phyloP scores from a whole-genome alignment of 2,888 invertebrate genomes.

The Lymantria dispar region DNA sequence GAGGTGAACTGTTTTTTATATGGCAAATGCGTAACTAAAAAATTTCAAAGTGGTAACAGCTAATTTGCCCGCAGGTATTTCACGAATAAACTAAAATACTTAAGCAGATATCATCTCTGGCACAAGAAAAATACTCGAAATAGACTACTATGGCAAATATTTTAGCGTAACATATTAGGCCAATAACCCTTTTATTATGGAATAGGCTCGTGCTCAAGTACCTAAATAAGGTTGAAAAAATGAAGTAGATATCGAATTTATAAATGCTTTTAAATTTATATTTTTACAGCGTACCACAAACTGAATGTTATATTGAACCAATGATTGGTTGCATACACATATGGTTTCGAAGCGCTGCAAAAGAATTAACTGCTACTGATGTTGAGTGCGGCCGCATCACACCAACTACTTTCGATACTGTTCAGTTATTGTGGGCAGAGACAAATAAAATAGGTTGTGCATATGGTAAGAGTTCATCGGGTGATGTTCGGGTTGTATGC shows the following conservation, averaged over 20 bases:
- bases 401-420: slow-evolving; percentile 52
- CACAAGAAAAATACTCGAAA: no score
- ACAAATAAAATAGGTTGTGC: slow-evolving; percentile 72
- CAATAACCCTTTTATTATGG: no score
- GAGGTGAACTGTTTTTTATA: no score
- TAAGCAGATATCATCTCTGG: no score
- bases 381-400: slow-evolving; percentile 60
- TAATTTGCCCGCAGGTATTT: no score
- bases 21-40: no score
- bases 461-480: slow-evolving; percentile 45
- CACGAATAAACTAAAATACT: no score
- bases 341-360: slow-evolving; percentile 63
- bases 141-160: background rate
- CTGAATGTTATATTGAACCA: slow-evolving; percentile 61
- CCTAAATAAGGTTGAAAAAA: no score
- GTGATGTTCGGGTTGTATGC: slow-evolving; percentile 63
- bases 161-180: background rate
- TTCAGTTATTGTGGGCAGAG: slow-evolving; percentile 65
- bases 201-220: no score
- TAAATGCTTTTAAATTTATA: background rate
- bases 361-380: slow-evolving; percentile 47
- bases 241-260: background rate
- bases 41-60: background rate
- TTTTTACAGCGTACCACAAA: slow-evolving; percentile 52
- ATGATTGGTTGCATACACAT: slow-evolving; percentile 65